Conservation (phyloP, 23 tunicate species). For the Ascidia mentula region DNA sequence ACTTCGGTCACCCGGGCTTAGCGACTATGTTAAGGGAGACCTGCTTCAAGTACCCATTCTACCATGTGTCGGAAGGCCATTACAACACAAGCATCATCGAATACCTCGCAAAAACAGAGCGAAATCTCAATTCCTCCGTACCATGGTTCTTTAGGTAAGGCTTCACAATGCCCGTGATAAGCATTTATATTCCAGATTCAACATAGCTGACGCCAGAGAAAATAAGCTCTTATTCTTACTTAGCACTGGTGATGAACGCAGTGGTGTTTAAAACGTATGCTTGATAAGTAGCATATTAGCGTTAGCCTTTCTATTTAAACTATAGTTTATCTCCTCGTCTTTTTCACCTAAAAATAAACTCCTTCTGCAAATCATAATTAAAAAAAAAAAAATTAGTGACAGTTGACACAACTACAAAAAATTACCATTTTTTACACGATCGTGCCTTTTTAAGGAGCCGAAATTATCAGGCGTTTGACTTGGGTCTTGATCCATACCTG, state of each 20-base stretch:
- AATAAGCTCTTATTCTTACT: too few species aligned
- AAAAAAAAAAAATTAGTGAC: too few species aligned
- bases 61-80: constrained; percentile 30
- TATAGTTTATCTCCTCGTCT: too few species aligned
- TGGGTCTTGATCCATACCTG: constrained; percentile 18
- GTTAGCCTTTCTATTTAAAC: too few species aligned
- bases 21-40: neutral
- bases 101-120: constrained; percentile 13
- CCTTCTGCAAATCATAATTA: too few species aligned
- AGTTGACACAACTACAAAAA: too few species aligned
- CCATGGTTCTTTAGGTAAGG: constrained; percentile 57
- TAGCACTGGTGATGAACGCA: too few species aligned
- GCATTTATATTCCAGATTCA: neutral
- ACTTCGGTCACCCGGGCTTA: constrained; percentile 2
- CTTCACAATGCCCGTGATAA: neutral
- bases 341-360: too few species aligned
- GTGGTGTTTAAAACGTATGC: too few species aligned
- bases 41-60: constrained; percentile 35
- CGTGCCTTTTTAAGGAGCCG: constrained; percentile 8
- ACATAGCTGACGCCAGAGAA: too few species aligned
- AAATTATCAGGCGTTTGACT: constrained; percentile 25
- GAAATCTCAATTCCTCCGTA: constrained; percentile 23
- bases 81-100: neutral
- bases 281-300: too few species aligned
- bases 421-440: too few species aligned